Percentiles rank a stretch among this genome's conserved stretches.
These are phyloP conservation scores for Hirundichthys speculiger DNA, from an alignment of 2,113 vertebrate genomes.

Conservation along the genomic window DNA sequence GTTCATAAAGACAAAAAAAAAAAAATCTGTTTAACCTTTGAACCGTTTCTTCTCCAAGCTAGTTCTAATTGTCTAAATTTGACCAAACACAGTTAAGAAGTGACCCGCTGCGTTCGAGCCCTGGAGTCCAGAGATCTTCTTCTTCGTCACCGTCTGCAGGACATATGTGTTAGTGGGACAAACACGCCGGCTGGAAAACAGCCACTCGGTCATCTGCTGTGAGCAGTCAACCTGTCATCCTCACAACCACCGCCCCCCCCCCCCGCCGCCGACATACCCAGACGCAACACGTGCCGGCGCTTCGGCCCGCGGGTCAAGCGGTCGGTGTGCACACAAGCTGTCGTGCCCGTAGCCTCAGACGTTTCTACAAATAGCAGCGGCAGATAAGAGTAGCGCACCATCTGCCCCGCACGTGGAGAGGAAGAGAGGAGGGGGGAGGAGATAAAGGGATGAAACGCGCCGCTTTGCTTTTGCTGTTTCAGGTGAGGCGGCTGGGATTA, in stretches of 20 bases:
- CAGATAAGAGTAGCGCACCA: constrained; percentile 45
- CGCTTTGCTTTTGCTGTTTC: constrained; percentile 32
- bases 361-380: constrained; percentile 54
- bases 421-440: constrained; percentile 19
- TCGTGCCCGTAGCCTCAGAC: constrained; percentile 11
- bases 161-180: constrained; percentile 61
- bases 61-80: no score
- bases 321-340: constrained; percentile 33
- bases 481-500: constrained; percentile 10
- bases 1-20: no score
- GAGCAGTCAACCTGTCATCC: constrained; percentile 24
- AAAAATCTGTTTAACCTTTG: no score
- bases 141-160: no score
- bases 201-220: constrained; percentile 40
- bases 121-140: no score
- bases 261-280: constrained; percentile 28
- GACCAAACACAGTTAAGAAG: no score
- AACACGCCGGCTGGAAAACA: constrained; percentile 19
- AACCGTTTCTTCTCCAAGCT: no score
- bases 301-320: neutral
- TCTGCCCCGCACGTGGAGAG: constrained; percentile 58
- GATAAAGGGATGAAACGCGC: constrained; percentile 55
- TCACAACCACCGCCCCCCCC: constrained; percentile 2
- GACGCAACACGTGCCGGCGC: constrained; percentile 4
- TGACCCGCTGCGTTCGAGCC: no score